A percentile compares a stretch with the other conserved stretches of the same genome.
These are phyloP conservation scores for Pogonophryne albipinna DNA, from an alignment of 2,797 vertebrate species.

Conservation along the genomic window DNA sequence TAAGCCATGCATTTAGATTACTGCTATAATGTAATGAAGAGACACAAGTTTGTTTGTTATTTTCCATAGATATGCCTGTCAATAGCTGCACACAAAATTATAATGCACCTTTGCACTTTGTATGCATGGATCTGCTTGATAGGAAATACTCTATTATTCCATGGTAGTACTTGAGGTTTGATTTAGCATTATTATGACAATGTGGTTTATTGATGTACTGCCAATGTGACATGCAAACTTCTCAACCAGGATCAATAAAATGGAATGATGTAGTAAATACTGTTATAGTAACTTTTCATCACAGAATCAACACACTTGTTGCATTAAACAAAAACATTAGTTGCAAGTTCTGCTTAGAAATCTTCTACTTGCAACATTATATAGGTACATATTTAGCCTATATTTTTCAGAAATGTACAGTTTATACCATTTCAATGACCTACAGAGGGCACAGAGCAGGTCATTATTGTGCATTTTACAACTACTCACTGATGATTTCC, in stretches of 20 bases:
- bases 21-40: neutral
- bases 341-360: neutral
- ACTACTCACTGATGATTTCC: constrained; percentile 33
- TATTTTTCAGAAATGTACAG: neutral
- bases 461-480: neutral
- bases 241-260: neutral
- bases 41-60: neutral
- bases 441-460: constrained; percentile 8
- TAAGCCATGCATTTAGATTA: neutral
- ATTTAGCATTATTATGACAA: neutral
- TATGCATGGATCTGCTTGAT: neutral
- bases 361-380: neutral
- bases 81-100: neutral
- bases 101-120: neutral
- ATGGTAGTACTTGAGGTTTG: neutral
- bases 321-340: too few relatives aligned
- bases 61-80: neutral
- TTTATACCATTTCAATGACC: neutral
- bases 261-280: neutral
- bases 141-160: neutral
- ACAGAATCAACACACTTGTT: neutral
- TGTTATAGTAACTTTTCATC: neutral
- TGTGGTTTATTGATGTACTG: neutral
- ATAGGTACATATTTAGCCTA: neutral
- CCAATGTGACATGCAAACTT: neutral